Evolutionary conservation across 2,888 invertebrate species (phyloP).

Genomic region (Halictus quadricinctus): DNA sequence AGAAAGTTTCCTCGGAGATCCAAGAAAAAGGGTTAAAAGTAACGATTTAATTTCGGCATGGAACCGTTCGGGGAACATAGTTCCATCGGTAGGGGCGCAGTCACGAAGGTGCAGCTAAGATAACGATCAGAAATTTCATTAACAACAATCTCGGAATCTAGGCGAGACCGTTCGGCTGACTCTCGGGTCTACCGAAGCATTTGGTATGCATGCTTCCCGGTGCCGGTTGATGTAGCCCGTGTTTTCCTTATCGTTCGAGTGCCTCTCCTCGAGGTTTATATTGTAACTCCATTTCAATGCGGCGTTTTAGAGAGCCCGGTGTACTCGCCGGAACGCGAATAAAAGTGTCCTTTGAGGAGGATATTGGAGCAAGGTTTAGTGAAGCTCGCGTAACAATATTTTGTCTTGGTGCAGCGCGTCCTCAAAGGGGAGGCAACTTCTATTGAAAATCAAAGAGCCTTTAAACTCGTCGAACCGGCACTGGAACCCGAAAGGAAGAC

Average conservation of each 20-base stretch:
- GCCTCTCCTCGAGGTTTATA: slow-evolving; percentile 35
- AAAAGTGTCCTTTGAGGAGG: slow-evolving; percentile 54
- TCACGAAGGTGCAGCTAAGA: not conserved
- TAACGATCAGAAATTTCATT: not conserved
- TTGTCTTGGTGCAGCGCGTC: slow-evolving; percentile 43
- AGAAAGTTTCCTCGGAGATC: not conserved
- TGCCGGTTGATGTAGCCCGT: slow-evolving; percentile 1
- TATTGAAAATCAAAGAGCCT: slow-evolving; percentile 56
- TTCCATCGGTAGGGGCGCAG: not conserved
- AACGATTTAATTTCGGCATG: not conserved
- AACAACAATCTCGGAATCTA: not conserved
- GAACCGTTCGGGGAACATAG: not conserved
- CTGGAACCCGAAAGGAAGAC: not conserved
- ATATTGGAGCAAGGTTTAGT: slow-evolving; percentile 53
- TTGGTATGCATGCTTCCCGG: slow-evolving; percentile 11
- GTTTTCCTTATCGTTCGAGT: slow-evolving; percentile 28
- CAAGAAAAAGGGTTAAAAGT: not conserved
- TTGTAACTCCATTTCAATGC: slow-evolving; percentile 46
- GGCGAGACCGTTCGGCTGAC: not conserved
- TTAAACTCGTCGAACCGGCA: slow-evolving; percentile 28
- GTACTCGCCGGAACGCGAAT: slow-evolving; percentile 35
- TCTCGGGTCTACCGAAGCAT: not conserved
- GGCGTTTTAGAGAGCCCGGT: slow-evolving; percentile 31
- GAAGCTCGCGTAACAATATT: slow-evolving; percentile 56
- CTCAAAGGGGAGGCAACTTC: slow-evolving; percentile 48